Base-by-base conservation (phyloP, 2,797 vertebrate genomes). In the Pelodytes ibericus region DNA sequence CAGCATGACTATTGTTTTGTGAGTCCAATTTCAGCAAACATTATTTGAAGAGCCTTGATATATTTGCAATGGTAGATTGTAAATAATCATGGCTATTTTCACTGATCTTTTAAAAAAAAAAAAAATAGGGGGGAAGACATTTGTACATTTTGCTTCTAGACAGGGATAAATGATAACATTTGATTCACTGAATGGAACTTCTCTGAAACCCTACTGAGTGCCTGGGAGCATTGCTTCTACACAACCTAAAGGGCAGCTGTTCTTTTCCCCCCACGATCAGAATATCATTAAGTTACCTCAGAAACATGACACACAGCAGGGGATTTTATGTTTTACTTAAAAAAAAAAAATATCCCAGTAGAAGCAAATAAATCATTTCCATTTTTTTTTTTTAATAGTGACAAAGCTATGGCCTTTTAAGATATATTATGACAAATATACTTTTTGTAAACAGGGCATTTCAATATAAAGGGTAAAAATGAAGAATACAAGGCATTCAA, bases 231-330 rank as follows among this genome's bases (percentile, higher is more conserved):
- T 84, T 87, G 87, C 83, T 83, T 83, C 83, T 84, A 84, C 81
- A 82, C 84, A 84, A 85, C 82, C 87, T 87, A 84, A 82, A 84
- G 81, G 79, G 84, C 85, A 87, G 84, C 82, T 88, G 87, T 84
- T 89, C 84, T 85, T 86, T 67, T 87, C 82, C 85, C 85, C 62
- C 59, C 65, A 69, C n/a, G 79, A 61, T 79, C 83, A 87, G 87
- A 86, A 86, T 89, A 84, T 87, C 87, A 88, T 87, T 86, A 88
- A 80, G 81, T 79, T 79, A 82, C 79, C 64, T 74, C 81, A 83
- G 75, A 69, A 84, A 86, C 79, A 80, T 58, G 76, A 82, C 80
- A 83, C 18, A 59, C 76, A 82, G 76, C 58, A 75, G 77, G 86
- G 36, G 25, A 56, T 69, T 51, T 61, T 56, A 73, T 68, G 57